Conservation (phyloP, 1,140 invertebrate genomes). For the Cyrtorhinus lividipennis region DNA sequence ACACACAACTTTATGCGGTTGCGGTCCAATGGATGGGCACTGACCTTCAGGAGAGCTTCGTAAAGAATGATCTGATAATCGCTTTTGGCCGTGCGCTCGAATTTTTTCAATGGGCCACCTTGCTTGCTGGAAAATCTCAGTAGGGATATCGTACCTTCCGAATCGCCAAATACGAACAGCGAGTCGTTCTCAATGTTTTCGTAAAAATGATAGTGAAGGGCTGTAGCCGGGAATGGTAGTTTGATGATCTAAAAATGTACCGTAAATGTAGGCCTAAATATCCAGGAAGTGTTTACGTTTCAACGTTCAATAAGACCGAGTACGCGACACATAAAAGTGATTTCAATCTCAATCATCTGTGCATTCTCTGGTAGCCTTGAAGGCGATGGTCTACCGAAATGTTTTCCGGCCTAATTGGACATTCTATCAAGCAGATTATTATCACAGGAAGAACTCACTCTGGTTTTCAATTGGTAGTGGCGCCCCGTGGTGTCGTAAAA, state of each 20-base stretch:
- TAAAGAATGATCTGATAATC: background rate
- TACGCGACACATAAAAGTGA: too few relatives aligned
- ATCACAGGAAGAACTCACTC: constrained; percentile 15
- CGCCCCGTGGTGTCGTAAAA: constrained; percentile 46
- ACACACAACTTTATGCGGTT: too few relatives aligned
- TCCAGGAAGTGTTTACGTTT: too few relatives aligned
- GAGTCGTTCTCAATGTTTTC: constrained; percentile 38
- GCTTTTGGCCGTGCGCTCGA: background rate
- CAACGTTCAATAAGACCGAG: too few relatives aligned
- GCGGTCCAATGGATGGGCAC: too few relatives aligned
- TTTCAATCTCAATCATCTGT: too few relatives aligned
- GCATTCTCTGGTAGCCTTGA: too few relatives aligned
- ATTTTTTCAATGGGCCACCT: constrained; percentile 11
- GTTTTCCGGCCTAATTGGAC: too few relatives aligned
- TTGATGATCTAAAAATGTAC: constrained; percentile 33
- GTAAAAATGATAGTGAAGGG: constrained; percentile 48
- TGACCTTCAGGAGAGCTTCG: background rate
- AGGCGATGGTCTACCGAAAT: too few relatives aligned
- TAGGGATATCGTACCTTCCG: constrained; percentile 44
- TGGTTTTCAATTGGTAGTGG: constrained; percentile 8
- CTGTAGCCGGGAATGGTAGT: constrained; percentile 27
- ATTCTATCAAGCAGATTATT: too few relatives aligned
- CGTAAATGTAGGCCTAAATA: too few relatives aligned
- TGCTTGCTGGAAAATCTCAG: constrained; percentile 35
- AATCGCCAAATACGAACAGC: constrained; percentile 47